Base-by-base conservation (phyloP, 2,797 vertebrate genomes). In the Nyctibius grandis region DNA sequence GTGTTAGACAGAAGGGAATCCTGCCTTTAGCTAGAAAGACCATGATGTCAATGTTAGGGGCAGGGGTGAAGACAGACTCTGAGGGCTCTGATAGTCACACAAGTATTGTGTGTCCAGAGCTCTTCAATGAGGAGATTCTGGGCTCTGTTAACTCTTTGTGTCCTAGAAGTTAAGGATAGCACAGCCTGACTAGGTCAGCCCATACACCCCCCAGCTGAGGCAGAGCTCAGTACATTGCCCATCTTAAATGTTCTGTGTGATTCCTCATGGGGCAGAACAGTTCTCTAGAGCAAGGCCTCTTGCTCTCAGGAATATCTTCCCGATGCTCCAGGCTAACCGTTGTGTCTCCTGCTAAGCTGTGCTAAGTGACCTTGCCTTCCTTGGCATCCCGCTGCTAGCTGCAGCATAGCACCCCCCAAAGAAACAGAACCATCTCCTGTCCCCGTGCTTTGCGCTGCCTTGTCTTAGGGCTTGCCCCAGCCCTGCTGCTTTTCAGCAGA, bases 31-130 rank as follows among this genome's bases (percentile, higher is more conserved):
- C 50, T 91, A 28, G 65, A 45, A 76, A 36, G 64, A 18, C 17
- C 4, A 0, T 40, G 23, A 0, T 75, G 22, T 19, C 2, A 3
- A 6, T 79, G 26, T 61, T 70, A 63, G 40, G 40, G 15, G 29
- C 28, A 38, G 29, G 50, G 15, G 6, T 93, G 82, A 89, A 76
- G 47, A 44, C 44, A 44, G 34, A 20, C 40, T 73, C 28, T 61
- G 14, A 54, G 36, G 38, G 13, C 69, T 89, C 38, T 22, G 23
- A 29, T 15, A 85, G 34, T 87, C 34, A 15, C 25, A 28, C 22
- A 36, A 47, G 6, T 72, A 3, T 5, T 68, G 34, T 65, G 47
- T 85, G 34, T 42, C 50, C 34, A 26, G 79, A 16, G 64, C 12
- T 47, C 56, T 59, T 76, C 59, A 57, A 2, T 8, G 34, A 54